Percentiles rank a stretch among this genome's conserved stretches.
Conservation (phyloP, 92 coral and sea anemone genomes). For the Meandrina meandrites region DNA sequence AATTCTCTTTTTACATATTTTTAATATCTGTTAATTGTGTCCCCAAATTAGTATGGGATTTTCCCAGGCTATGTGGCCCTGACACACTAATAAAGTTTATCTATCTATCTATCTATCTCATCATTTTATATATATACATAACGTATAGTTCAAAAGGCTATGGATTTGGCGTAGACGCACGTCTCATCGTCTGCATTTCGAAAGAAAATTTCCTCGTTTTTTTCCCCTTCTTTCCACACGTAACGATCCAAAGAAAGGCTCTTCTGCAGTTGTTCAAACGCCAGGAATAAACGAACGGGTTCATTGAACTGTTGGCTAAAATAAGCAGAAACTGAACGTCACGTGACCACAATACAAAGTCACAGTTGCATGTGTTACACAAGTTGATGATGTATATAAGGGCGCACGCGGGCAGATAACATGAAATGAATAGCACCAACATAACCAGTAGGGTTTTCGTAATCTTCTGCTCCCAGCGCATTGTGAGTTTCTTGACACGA, state of each 20-base stretch:
- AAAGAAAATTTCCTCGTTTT: constrained; percentile 42
- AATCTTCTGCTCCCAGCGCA: constrained; percentile 81
- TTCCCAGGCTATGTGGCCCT: too few species aligned
- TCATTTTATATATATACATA: too few species aligned
- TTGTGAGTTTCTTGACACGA: constrained; percentile 61
- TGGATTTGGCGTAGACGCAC: not conserved
- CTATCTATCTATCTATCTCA: too few species aligned
- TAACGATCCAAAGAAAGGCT: constrained; percentile 75
- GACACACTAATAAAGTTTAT: too few species aligned
- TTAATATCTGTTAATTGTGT: too few species aligned
- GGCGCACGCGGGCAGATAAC: constrained; percentile 83
- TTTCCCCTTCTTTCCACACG: constrained; percentile 68
- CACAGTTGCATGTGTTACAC: constrained; percentile 77
- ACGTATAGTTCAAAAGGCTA: not conserved
- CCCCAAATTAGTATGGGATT: too few species aligned
- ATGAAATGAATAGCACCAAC: constrained; percentile 69
- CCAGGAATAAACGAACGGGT: constrained; percentile 94
- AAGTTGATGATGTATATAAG: constrained; percentile 82
- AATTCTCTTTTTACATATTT: too few species aligned
- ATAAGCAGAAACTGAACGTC: constrained; percentile 88
- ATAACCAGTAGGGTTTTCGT: constrained; percentile 90
- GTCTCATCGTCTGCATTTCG: constrained; percentile 66
- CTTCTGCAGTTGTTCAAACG: constrained; percentile 68
- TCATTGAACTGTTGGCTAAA: constrained; percentile 84
- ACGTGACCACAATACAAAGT: constrained; percentile 79